Evolutionary conservation across 2,797 vertebrate species (phyloP), one percentile per base, ranked within the genome.

Genomic region (Brachymystax lenok): DNA sequence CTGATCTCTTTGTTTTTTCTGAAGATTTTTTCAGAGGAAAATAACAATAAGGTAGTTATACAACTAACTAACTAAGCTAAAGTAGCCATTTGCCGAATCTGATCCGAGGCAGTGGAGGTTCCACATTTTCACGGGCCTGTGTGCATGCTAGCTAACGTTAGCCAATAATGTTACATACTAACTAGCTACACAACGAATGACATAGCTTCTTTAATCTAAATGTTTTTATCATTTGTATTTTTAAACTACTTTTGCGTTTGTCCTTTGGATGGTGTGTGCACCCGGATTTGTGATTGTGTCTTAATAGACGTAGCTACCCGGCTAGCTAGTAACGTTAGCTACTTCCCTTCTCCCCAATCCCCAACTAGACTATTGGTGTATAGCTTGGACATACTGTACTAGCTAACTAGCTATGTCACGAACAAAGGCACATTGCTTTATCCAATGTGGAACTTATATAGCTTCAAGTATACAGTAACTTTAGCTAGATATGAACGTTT

Each of bases 51-150:
- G 69, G 69, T 71, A 71, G 24, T 2, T 40, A 52, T 63, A 52
- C 10, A 6, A 24, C 40, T 52, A 52, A 50, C 69, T 1, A 12
- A 1, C 52, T 56, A 27, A 27, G 40, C 8, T 63, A 52, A 40
- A 24, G n/a, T 71, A 52, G 69, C 69, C 40, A 63, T 63, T 10
- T 63, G 59, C 59, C 21, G 27, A 63, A 63, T 63, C 59, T 24
- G 59, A 24, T 61, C n/a, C 19, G 16, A 56, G 56, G 6, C 56
- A 21, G 56, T 70, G 24, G 40, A 14, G 1, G 6, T 17, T 35
- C 28, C 5, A 68, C 13, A 51, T 70, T 71, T 71, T 16, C 24
- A 52, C 40, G n/a, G 69, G 69, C 46, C 69, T 71, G 69, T 70
- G n/a, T 52, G n/a, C 68, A 24, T 70, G 35, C 21, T 50, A 50